Evolutionary conservation across 1,140 invertebrate species (phyloP).

Genomic region (Drosophila santomea): DNA sequence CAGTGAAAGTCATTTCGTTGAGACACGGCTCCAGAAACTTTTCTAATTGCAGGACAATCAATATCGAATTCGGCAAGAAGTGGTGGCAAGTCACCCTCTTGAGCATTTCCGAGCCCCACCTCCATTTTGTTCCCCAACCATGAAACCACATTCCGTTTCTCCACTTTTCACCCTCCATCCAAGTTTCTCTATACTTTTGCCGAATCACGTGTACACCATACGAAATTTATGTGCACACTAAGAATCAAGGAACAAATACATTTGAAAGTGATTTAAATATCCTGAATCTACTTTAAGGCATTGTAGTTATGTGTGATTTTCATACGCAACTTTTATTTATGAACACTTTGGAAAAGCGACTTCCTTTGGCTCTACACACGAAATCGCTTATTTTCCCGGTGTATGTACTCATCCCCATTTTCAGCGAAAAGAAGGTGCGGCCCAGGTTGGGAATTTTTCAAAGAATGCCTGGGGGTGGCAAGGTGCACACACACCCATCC

Average conservation of each 20-base stretch:
- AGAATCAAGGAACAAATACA: no score
- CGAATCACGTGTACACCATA: slow-evolving; percentile 24
- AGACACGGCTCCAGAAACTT: slow-evolving; percentile 36
- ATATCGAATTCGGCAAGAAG: slow-evolving; percentile 34
- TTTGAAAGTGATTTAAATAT: no score
- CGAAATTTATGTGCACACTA: background rate
- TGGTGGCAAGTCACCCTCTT: slow-evolving; percentile 25
- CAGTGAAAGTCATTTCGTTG: slow-evolving; percentile 44
- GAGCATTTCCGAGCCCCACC: background rate
- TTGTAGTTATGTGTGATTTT: background rate
- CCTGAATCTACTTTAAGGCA: background rate
- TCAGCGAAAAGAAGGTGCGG: slow-evolving; percentile 52
- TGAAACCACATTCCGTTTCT: slow-evolving; percentile 12
- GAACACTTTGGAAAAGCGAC: background rate
- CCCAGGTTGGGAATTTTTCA: slow-evolving; percentile 44
- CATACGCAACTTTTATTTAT: no score
- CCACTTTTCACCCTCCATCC: slow-evolving; percentile 5
- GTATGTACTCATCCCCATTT: slow-evolving; percentile 21
- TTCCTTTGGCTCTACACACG: no score
- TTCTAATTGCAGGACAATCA: slow-evolving; percentile 59
- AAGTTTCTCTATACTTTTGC: slow-evolving; percentile 22
- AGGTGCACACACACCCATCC: slow-evolving; percentile 37
- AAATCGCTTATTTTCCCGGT: background rate
- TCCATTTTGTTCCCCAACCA: background rate
- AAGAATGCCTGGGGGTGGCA: slow-evolving; percentile 32